A percentile compares a stretch with the other conserved stretches of the same genome.
Conservation (phyloP, 2,888 invertebrate species). For the Troglohyphantes excavatus region DNA sequence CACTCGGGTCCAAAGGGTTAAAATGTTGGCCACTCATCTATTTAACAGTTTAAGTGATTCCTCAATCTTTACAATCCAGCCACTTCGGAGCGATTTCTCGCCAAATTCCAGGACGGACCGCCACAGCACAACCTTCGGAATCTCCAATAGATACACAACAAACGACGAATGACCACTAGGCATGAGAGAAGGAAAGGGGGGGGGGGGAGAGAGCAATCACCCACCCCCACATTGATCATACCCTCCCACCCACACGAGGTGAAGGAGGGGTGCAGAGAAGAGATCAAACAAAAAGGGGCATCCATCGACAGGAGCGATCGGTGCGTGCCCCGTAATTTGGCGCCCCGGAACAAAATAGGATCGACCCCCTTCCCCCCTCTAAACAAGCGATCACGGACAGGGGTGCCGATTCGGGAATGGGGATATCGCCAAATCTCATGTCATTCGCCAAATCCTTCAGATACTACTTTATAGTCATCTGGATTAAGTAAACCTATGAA, state of each 20-base stretch:
- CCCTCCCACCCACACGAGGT: constrained; percentile 32
- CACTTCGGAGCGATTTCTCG: not conserved
- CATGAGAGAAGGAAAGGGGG: not conserved
- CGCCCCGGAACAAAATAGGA: constrained; percentile 74
- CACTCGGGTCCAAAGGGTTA: too few species aligned
- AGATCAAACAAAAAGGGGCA: constrained; percentile 74
- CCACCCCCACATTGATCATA: constrained; percentile 20
- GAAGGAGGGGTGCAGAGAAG: constrained; percentile 14
- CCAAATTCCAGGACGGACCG: constrained; percentile 6
- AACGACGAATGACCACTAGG: constrained; percentile 74
- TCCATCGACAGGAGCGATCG: constrained; percentile 57
- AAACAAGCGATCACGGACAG: not conserved
- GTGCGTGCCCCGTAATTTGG: constrained; percentile 68
- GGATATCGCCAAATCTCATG: too few species aligned
- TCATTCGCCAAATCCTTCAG: too few species aligned
- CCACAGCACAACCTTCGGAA: constrained; percentile 27
- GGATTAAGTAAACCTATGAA: too few species aligned
- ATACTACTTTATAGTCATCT: too few species aligned
- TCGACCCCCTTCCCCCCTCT: constrained; percentile 27
- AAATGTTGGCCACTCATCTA: too few species aligned
- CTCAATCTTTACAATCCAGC: too few species aligned
- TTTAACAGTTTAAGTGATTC: too few species aligned
- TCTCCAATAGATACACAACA: constrained; percentile 43
- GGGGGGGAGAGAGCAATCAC: not conserved
- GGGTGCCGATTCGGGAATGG: not conserved